phyloP scores from a whole-genome alignment of 53 echinoderm and acorn worm genomes.

The Hippasteria phrygiana region DNA sequence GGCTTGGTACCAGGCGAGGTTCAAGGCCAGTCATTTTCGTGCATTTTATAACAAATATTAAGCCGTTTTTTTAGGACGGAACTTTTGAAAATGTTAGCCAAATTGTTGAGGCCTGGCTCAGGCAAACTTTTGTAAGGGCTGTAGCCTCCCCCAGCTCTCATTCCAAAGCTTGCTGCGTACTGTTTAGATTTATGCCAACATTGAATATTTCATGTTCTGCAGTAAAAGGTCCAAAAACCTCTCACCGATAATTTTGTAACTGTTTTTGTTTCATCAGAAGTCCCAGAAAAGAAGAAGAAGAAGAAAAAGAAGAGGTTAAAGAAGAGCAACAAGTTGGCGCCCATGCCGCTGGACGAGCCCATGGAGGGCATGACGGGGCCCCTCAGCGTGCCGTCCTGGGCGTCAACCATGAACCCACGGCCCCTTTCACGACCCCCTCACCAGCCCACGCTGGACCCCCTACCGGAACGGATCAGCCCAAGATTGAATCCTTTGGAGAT shows the following conservation, averaged over 20 bases:
- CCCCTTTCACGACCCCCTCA: constrained; percentile 75
- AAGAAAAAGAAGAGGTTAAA: constrained; percentile 93
- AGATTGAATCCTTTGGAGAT: constrained; percentile 50
- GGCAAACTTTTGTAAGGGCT: too few relatives aligned
- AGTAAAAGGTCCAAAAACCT: too few relatives aligned
- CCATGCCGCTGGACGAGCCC: constrained; percentile 74
- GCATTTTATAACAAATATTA: too few relatives aligned
- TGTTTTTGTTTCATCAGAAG: neutral
- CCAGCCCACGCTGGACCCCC: constrained; percentile 84
- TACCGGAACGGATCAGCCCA: constrained; percentile 79
- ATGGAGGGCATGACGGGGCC: constrained; percentile 68
- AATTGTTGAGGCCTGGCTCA: too few relatives aligned
- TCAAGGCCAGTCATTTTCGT: too few relatives aligned
- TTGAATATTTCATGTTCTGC: too few relatives aligned
- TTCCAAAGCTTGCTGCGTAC: too few relatives aligned
- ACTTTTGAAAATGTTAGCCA: too few relatives aligned
- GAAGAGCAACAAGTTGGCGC: constrained; percentile 92
- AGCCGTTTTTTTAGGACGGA: too few relatives aligned
- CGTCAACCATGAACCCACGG: constrained; percentile 75
- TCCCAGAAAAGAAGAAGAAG: constrained; percentile 82
- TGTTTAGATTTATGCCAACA: too few relatives aligned
- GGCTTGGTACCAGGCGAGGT: too few relatives aligned
- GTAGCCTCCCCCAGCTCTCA: too few relatives aligned
- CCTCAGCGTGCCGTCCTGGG: constrained; percentile 85
- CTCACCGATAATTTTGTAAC: neutral